Percentiles rank a stretch among this genome's conserved stretches.
Conservation (phyloP, 2,888 invertebrate genomes). For the Plusia festucae region DNA sequence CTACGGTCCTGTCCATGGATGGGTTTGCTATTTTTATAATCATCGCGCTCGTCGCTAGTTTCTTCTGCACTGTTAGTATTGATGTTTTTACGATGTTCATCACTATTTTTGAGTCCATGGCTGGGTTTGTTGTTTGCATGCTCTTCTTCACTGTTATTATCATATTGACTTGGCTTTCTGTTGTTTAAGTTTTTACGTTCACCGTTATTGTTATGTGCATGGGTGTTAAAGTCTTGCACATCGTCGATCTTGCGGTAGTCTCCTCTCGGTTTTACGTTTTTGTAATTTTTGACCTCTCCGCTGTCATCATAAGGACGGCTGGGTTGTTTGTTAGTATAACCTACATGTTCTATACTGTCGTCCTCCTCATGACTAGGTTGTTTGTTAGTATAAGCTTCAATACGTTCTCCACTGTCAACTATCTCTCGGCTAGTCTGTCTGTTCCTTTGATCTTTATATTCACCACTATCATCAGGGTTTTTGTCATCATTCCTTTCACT, state of each 20-base stretch:
- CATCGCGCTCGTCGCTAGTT: conserved; percentile 28
- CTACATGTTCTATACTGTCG: background rate
- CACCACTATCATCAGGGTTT: background rate
- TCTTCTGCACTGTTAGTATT: conserved; percentile 15
- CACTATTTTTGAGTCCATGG: conserved; percentile 13
- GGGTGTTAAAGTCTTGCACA: background rate
- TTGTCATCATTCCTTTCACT: background rate
- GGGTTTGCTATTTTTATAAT: conserved; percentile 23
- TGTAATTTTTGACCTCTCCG: background rate
- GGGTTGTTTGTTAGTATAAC: background rate
- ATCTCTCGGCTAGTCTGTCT: background rate
- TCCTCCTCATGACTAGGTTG: background rate
- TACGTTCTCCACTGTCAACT: background rate
- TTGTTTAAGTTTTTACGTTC: background rate
- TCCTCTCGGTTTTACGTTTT: background rate
- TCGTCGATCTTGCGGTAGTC: background rate
- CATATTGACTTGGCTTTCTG: background rate
- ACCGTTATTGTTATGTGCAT: background rate
- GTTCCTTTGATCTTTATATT: background rate
- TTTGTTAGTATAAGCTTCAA: background rate
- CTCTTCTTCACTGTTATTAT: conserved; percentile 6
- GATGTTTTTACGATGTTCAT: conserved; percentile 11
- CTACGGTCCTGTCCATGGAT: conserved; percentile 51
- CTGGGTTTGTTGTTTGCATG: conserved; percentile 13
- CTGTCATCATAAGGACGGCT: background rate